Base-by-base conservation (phyloP, 2,113 vertebrate species). In the Brachyhypopomus occidentalis region DNA sequence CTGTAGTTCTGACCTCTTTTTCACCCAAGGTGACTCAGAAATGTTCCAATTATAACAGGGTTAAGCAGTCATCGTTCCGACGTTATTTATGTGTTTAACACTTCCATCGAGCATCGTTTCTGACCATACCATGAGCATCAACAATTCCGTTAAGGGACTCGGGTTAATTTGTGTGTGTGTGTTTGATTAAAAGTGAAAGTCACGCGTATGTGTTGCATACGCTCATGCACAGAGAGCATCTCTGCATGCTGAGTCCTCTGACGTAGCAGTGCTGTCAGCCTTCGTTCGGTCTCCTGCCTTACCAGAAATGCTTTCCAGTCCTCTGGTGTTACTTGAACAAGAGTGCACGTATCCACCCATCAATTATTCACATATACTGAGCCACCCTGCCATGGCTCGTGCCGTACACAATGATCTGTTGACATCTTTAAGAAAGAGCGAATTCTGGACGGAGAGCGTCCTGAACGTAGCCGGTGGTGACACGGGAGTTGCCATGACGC, bases 291-390 rank as follows among this genome's bases (percentile, higher is more conserved):
- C 30, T 36, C 25, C 62, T 69, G 30, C 56, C 60, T 20, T 23
- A 74, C 45, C 17, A 2, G 45, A 36, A 74, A 30, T 16, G 48
- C 62, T 27, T 5, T n/a, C 16, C 77, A 62, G 4, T 62, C 59
- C 48, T 72, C 41, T 60, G 20, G 12, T 20, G 58, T 4, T 8
- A 64, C 30, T 12, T n/a, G n/a, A 41, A 75, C 19, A 22, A 38
- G 72, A 75, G 23, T 45, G 52, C 5, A 36, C 4, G n/a, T 59
- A 25, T 27, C 17, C 22, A 2, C 16, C 45, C 6, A 45, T 81
- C 75, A 81, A 81, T 80, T 58, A 74, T 80, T 74, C 59, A 75
- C 64, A 30, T n/a, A 34, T 59, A 38, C n/a, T 30, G 38, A 66
- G 45, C 45, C n/a, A 75, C 58, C 56, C 45, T 58, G 60, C 73